Base-by-base conservation (phyloP, 2,888 invertebrate genomes). In the Mystacides longicornis region DNA sequence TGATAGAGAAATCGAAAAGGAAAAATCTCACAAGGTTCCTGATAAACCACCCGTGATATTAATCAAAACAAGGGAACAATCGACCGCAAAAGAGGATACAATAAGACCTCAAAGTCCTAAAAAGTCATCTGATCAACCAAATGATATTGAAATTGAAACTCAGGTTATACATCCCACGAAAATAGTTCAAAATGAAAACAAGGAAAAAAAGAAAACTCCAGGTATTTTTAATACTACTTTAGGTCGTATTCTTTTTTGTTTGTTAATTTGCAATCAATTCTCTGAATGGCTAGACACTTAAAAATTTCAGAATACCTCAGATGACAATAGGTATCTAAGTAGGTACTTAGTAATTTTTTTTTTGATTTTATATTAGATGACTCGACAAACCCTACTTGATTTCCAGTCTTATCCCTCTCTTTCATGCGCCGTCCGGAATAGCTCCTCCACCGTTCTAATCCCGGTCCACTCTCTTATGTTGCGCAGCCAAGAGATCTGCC, bases 31-130 rank as follows among this genome's bases (percentile, higher is more conserved):
- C 46, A 57, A 60, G 54, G 37, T 21, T 4, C 55, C 27, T 7
- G 78, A 78, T 55, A 67, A 53, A 42, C 82, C 79, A 61, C 86
- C 86, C 1, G 85, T 86, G 16, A 83, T 87, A 63, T 79, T 87
- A 63, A 69, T 86, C 19, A 85, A 85, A 70, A 81, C 83, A 1
- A 73, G 86, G 59, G 86, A 86, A 68, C 76, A 75, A 51, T 77
- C 75, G 56, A 63, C 73, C 2, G 67, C 73, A 0, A 77, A 76
- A 65, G 77, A 78, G 42, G 70, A 71, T 19, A 83, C 73, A 60
- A 21, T 23, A 49, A 71, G 83, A 48, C 77, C 83, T 1, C 72
- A 76, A 5, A 85, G 85, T 47, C 85, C 86, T 1, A 85, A 81
- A 68, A 71, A 76, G 47, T 70, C 74, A 47, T 63, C 65, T 5